phyloP scores from a whole-genome alignment of 2,797 vertebrate species.

The Mus spretus region DNA sequence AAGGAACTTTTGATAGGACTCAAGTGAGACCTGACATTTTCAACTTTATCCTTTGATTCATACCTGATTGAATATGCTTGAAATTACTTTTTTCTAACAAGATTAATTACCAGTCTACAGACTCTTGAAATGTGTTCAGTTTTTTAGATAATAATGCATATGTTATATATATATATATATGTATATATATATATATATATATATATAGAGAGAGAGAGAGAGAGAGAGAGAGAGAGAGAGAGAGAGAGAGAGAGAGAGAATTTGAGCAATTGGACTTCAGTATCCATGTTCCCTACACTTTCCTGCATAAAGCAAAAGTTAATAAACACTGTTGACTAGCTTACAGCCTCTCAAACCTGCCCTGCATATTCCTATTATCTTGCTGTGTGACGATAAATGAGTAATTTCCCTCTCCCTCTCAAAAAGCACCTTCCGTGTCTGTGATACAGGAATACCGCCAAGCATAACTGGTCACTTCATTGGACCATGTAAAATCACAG shows the following conservation, averaged over 20 bases:
- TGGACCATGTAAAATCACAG: neutral
- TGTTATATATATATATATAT: neutral
- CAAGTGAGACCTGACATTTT: constrained; percentile 4
- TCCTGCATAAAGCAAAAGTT: constrained; percentile 1
- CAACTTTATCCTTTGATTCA: neutral
- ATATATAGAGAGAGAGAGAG: no score
- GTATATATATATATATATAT: neutral
- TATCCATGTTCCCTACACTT: neutral
- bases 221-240: no score
- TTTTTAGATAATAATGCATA: neutral
- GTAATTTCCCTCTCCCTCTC: neutral
- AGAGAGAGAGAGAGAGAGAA: no score
- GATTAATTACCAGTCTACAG: neutral
- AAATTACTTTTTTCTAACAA: constrained; percentile 51
- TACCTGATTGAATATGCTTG: neutral
- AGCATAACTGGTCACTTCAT: neutral
- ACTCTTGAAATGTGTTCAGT: neutral
- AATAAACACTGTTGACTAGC: neutral
- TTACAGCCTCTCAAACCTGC: neutral
- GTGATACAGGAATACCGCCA: neutral
- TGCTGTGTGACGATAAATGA: neutral
- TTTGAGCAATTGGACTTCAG: neutral
- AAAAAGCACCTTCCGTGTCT: neutral
- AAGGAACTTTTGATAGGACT: neutral
- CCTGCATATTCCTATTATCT: neutral